Evolutionary conservation across 2,888 invertebrate species (phyloP).

Genomic region (Drosophila affinis): DNA sequence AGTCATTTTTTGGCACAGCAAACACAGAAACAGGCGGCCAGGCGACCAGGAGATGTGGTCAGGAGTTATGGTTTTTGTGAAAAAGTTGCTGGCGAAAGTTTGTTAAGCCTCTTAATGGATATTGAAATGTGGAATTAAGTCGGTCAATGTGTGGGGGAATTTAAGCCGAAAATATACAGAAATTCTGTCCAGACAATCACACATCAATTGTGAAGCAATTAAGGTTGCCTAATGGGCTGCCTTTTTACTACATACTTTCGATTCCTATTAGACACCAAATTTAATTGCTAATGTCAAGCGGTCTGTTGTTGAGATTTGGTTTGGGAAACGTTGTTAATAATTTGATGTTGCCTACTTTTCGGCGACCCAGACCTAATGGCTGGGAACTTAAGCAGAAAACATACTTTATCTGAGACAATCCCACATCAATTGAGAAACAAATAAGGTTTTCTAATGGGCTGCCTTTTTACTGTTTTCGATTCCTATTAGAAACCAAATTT

Average conservation of each 20-base stretch:
- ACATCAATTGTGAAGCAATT: neutral
- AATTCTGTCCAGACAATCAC: neutral
- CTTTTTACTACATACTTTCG: too few relatives aligned
- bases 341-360: too few relatives aligned
- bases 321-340: neutral
- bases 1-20: slow-evolving; percentile 47
- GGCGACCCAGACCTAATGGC: neutral
- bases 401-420: neutral
- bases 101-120: slow-evolving; percentile 32
- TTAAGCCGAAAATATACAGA: neutral
- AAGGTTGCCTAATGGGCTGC: neutral
- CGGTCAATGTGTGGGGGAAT: slow-evolving; percentile 14
- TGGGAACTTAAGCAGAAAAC: neutral
- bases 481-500: too few relatives aligned
- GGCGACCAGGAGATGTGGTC: slow-evolving; percentile 27
- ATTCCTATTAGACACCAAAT: too few relatives aligned
- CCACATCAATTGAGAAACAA: neutral
- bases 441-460: neutral
- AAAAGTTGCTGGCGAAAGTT: slow-evolving; percentile 30
- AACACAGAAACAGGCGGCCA: slow-evolving; percentile 2
- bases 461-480: too few relatives aligned
- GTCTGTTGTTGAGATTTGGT: too few relatives aligned
- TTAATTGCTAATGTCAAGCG: too few relatives aligned
- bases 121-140: slow-evolving; percentile 31
- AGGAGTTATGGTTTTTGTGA: slow-evolving; percentile 19